Evolutionary conservation across 2,113 vertebrate genomes (phyloP), one percentile per base, ranked within the genome.

Genomic region (Osmerus mordax): DNA sequence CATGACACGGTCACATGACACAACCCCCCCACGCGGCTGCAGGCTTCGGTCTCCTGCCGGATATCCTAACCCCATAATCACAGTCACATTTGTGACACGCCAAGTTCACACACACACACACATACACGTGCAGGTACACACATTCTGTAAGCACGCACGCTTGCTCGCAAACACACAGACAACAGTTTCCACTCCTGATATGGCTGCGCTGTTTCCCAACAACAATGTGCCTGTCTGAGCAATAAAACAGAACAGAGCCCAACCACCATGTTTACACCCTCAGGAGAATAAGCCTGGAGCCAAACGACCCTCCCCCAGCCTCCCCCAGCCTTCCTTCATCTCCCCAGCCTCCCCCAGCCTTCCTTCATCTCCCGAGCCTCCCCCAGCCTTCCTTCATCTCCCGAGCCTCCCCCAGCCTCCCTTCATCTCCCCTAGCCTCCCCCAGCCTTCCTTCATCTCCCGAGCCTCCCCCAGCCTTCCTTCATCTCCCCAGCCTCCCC

Each of bases 121-220:
- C 4, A 89, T 79, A 81, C 78, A 82, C 41, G 9, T 12, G 41
- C 41, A 47, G 41, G 41, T 47, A 47, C 41, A 47, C 41, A 12
- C 41, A 47, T 47, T 47, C 41, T 47, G 41, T 5, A 47, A 28
- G 25, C 41, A 47, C 41, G 41, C 41, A 47, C 41, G 41, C 41
- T 47, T 9, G 41, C 41, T 47, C 41, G 41, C 41, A 47, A 47
- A 47, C 41, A 47, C 74, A 52, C 76, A 83, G 78, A 77, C 68
- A 83, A 81, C 81, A 84, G 84, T 92, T 92, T 92, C 92, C 91
- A 91, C 90, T 92, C 90, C 91, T 74, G 79, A 92, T 92, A 92
- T 87, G 91, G 91, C 78, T 53, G 71, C 71, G 68, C 73, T 47
- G 76, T 85, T 81, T 73, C 12, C 67, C 78, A 67, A 64, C 12